Evolutionary conservation across 1,140 invertebrate species (phyloP).

Genomic region (Leucophenga varia): DNA sequence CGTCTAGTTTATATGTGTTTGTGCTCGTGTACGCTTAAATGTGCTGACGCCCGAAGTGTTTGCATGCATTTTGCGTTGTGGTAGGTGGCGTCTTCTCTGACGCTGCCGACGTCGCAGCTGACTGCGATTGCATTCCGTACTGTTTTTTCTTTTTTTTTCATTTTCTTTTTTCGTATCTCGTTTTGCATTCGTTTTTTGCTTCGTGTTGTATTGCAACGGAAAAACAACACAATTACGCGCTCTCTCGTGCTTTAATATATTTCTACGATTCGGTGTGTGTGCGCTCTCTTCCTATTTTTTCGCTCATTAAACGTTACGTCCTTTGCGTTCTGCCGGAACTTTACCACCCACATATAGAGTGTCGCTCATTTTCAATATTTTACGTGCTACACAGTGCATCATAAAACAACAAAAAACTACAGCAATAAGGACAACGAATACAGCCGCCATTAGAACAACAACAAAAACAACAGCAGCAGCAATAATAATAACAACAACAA

Average conservation of each 20-base stretch:
- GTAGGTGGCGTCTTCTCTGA: conserved; percentile 6
- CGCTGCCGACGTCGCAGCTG: conserved; percentile 10
- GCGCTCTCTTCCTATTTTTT: too few species aligned
- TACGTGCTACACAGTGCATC: conserved; percentile 2
- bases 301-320: too few species aligned
- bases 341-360: too few species aligned
- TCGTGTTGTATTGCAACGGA: background rate
- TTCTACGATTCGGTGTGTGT: too few species aligned
- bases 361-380: too few species aligned
- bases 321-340: too few species aligned
- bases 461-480: conserved; percentile 1
- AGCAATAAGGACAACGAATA: too few species aligned
- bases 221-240: background rate
- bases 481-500: background rate
- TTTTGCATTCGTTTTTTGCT: too few species aligned
- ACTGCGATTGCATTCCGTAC: background rate
- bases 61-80: background rate
- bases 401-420: background rate
- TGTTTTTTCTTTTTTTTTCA: too few species aligned
- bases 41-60: too few species aligned
- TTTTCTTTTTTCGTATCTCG: too few species aligned
- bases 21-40: conserved; percentile 16
- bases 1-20: conserved; percentile 15
- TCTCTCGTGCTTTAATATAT: too few species aligned
- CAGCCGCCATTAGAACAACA: background rate